Conservation (phyloP, 2,888 invertebrate species). For the Eilema caniola region DNA sequence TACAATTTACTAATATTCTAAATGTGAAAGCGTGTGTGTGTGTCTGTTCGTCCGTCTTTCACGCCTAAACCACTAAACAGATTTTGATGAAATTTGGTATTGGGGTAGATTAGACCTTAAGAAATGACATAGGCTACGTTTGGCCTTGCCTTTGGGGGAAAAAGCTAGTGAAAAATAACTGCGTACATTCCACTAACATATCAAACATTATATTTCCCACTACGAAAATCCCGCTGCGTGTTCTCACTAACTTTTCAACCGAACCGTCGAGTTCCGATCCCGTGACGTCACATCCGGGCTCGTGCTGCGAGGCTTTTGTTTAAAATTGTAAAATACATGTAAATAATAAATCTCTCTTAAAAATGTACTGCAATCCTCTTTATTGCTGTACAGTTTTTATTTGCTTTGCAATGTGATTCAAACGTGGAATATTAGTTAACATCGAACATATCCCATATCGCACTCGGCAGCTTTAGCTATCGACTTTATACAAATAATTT, state of each 20-base stretch:
- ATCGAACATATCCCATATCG: neutral
- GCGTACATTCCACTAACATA: neutral
- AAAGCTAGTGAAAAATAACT: too few species aligned
- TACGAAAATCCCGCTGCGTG: slow-evolving; percentile 38
- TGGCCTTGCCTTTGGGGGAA: too few species aligned
- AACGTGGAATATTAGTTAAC: neutral
- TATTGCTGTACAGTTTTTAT: neutral
- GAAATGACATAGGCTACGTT: too few species aligned
- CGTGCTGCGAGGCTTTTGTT: slow-evolving; percentile 45
- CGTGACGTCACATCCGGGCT: slow-evolving; percentile 54
- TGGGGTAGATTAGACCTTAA: too few species aligned
- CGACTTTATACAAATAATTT: too few species aligned
- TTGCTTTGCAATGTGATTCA: neutral
- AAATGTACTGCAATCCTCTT: slow-evolving; percentile 30
- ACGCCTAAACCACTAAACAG: too few species aligned
- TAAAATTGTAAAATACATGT: slow-evolving; percentile 56
- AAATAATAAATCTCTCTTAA: slow-evolving; percentile 54
- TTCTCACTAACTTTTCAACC: slow-evolving; percentile 41
- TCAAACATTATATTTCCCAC: slow-evolving; percentile 25
- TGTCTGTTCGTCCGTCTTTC: too few species aligned
- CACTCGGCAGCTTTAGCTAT: too few species aligned
- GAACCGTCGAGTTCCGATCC: slow-evolving; percentile 55
- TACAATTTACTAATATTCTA: too few species aligned
- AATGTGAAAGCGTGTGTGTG: too few species aligned
- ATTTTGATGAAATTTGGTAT: too few species aligned